phyloP scores from a whole-genome alignment of 1,140 invertebrate genomes.

The Drosophila neocordata region DNA sequence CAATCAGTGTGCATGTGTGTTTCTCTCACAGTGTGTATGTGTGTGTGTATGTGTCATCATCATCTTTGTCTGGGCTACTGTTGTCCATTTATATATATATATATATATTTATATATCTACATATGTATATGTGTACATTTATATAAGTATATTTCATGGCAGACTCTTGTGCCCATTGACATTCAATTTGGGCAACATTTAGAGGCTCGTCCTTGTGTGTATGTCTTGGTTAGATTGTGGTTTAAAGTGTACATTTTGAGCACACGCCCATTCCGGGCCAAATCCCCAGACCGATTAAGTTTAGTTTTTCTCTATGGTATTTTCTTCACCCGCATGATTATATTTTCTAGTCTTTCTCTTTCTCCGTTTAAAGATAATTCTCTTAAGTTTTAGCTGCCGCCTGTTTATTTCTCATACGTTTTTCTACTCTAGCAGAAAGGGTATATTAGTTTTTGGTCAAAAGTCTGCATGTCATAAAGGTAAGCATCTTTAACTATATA shows the following conservation, averaged over 20 bases:
- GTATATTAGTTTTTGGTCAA: too few species aligned
- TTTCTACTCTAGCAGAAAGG: too few species aligned
- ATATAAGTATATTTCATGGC: constrained; percentile 33
- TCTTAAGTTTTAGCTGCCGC: not conserved
- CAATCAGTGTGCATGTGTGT: constrained; percentile 34
- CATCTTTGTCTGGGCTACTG: constrained; percentile 39
- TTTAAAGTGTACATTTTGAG: constrained; percentile 34
- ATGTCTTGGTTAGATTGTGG: constrained; percentile 33
- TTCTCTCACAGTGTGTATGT: constrained; percentile 3
- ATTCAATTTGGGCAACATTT: constrained; percentile 62
- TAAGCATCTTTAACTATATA: too few species aligned
- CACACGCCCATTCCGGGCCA: not conserved
- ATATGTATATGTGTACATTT: not conserved
- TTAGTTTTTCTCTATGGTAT: constrained; percentile 4
- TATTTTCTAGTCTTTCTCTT: not conserved
- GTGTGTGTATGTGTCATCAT: constrained; percentile 35
- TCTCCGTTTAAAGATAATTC: not conserved
- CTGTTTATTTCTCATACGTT: not conserved
- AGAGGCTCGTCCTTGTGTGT: constrained; percentile 22
- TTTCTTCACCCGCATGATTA: not conserved
- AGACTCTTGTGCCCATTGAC: constrained; percentile 60
- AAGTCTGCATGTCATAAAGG: too few species aligned
- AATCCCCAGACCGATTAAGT: constrained; percentile 5
- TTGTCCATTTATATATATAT: constrained; percentile 12
- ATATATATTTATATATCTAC: not conserved